phyloP scores from a whole-genome alignment of 2,888 invertebrate genomes.

The Leptopilina syphax region DNA sequence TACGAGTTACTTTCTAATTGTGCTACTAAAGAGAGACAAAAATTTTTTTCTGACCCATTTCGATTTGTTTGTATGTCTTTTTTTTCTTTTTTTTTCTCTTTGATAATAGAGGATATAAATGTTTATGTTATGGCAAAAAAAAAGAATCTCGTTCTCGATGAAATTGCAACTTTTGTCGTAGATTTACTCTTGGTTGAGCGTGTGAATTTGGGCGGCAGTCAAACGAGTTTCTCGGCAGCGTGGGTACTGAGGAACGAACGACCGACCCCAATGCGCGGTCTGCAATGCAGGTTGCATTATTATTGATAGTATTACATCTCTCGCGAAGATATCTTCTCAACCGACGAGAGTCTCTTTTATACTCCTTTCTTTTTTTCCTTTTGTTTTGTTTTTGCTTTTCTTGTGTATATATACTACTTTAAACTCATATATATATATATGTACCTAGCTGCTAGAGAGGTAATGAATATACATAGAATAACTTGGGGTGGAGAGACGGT shows the following conservation, averaged over 20 bases:
- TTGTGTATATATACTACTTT: too few relatives aligned
- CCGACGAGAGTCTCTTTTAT: constrained; percentile 48
- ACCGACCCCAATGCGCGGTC: constrained; percentile 58
- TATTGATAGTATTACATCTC: constrained; percentile 58
- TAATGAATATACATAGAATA: constrained; percentile 12
- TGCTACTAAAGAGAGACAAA: not conserved
- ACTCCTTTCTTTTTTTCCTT: constrained; percentile 40
- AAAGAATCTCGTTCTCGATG: constrained; percentile 34
- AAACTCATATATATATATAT: too few relatives aligned
- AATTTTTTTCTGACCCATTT: not conserved
- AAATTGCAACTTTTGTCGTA: constrained; percentile 45
- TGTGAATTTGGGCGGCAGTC: constrained; percentile 64
- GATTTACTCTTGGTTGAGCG: constrained; percentile 53
- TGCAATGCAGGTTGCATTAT: constrained; percentile 61
- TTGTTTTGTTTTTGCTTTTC: constrained; percentile 40
- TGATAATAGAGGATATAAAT: too few relatives aligned
- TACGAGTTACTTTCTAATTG: not conserved
- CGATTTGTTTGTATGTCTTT: not conserved
- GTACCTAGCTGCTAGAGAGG: constrained; percentile 13
- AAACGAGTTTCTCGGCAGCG: constrained; percentile 63
- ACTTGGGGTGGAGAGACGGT: constrained; percentile 7
- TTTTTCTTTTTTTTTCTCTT: too few relatives aligned
- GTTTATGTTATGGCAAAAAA: too few relatives aligned
- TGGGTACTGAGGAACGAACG: constrained; percentile 58
- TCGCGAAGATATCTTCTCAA: constrained; percentile 49